These are phyloP conservation scores for Polypterus senegalus DNA, from an alignment of 2,113 vertebrate species.

Conservation along the genomic window DNA sequence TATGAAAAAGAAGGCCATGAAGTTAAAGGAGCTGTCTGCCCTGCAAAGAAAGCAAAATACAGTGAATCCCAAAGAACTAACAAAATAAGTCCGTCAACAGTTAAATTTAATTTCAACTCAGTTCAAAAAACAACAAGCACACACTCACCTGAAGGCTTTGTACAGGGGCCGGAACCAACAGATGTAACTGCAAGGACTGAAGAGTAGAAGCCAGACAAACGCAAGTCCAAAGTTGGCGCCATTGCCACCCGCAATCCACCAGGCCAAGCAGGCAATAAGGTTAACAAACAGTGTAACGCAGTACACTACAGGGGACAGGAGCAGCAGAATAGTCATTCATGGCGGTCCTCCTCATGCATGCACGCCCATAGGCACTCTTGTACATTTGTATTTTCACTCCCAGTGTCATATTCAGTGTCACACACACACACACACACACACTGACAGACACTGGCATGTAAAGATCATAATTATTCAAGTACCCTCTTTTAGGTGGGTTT, in stretches of 20 bases:
- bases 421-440: background rate
- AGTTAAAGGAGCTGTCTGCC: constrained; percentile 93
- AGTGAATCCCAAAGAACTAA: background rate
- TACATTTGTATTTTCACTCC: too few relatives aligned
- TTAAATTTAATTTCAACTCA: background rate
- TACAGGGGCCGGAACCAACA: constrained; percentile 91
- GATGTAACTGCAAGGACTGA: constrained; percentile 75
- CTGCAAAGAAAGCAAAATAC: constrained; percentile 29
- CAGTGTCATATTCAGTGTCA: too few relatives aligned
- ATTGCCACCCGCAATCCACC: constrained; percentile 69
- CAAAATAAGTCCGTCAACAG: background rate
- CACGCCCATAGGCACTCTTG: too few relatives aligned
- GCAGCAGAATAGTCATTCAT: background rate
- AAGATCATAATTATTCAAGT: too few relatives aligned
- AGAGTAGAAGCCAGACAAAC: constrained; percentile 77
- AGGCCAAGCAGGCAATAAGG: constrained; percentile 76
- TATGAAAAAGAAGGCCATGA: constrained; percentile 92
- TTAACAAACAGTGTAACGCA: constrained; percentile 65
- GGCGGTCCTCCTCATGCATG: too few relatives aligned
- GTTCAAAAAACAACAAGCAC: background rate
- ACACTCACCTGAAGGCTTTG: constrained; percentile 83
- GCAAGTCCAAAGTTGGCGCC: constrained; percentile 72
- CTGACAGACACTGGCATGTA: background rate
- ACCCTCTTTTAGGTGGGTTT: too few relatives aligned
- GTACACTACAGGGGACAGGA: constrained; percentile 58